Base-by-base conservation (phyloP, 2,113 vertebrate species). In the Dasyornis broadbenti region DNA sequence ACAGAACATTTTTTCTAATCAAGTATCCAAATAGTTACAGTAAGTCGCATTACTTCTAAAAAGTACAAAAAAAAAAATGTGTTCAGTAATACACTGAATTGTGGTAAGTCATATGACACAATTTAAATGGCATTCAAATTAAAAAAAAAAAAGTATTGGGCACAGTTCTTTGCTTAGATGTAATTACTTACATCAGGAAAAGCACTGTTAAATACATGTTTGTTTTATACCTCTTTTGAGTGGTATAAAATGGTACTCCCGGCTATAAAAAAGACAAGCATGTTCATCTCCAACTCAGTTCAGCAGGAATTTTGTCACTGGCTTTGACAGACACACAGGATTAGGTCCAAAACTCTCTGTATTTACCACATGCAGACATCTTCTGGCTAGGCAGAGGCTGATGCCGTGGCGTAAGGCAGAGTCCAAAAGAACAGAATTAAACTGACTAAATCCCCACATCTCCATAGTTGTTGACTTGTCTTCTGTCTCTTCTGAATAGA, bases 271-370 rank as follows among this genome's bases (percentile, higher is more conserved):
- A 69, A 45, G 15, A 42, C 4, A 49, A 44, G 11, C 2, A 1
- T 0, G 0, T 75, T 71, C 7, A 33, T 53, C 11, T 70, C 11
- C 10, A 57, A 7, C 6, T 35, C 27, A 26, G 9, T 66, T 90
- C 3, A 12, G 20, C 2, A 11, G 31, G 12, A 82, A 61, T 27
- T 64, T 56, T 80, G 17, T 35, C 50, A 45, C 26, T 52, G 19
- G 3, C 6, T 72, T 68, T 68, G 63, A 40, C 7, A 85, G 22
- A 27, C 40, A 23, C 6, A 4, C 22, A 85, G 35, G 20, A 37
- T 27, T 35, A 47, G 5, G 4, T 70, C 11, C 23, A 54, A 82
- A 15, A 30, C 15, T 27, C 20, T 70, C 54, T 64, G 9, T 21
- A 5, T 60, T 22, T 31, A 8, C 15, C 10, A 20, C 61, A 54